A percentile compares a stretch with the other conserved stretches of the same genome.
Conservation (phyloP, 1,140 invertebrate species). For the Proales similis region DNA sequence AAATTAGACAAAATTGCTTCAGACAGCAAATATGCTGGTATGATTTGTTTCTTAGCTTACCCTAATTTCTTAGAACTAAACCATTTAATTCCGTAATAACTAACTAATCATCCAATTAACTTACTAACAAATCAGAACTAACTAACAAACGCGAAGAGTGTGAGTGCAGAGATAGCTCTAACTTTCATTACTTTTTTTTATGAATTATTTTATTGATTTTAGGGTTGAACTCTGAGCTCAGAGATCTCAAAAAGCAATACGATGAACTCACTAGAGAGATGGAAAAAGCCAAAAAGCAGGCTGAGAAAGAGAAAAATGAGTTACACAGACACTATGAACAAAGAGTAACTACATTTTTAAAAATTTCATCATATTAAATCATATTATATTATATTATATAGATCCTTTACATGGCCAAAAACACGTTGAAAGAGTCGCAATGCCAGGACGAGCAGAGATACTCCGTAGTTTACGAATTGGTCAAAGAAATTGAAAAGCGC, state of each 20-base stretch:
- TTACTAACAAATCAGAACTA: no score
- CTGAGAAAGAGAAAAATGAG: slow-evolving; percentile 28
- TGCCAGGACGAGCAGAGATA: slow-evolving; percentile 5
- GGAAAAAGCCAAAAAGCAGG: not conserved
- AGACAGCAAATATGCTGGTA: slow-evolving; percentile 33
- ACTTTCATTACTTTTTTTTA: not conserved
- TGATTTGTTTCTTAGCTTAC: not conserved
- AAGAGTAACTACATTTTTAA: not conserved
- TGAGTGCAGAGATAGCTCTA: not conserved
- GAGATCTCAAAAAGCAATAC: slow-evolving; percentile 27
- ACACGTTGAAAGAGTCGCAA: slow-evolving; percentile 2
- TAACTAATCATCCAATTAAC: no score
- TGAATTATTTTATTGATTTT: not conserved
- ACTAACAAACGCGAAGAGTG: no score
- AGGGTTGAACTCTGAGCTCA: slow-evolving; percentile 8
- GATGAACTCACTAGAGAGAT: not conserved
- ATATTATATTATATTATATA: not conserved
- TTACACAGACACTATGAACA: slow-evolving; percentile 24
- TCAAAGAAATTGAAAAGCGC: slow-evolving; percentile 9
- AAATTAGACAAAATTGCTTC: slow-evolving; percentile 18
- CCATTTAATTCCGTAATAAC: not conserved
- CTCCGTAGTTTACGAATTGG: slow-evolving; percentile 4
- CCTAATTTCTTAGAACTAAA: not conserved
- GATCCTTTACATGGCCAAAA: slow-evolving; percentile 25
- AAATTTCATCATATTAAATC: not conserved